Percentiles rank a stretch among this genome's conserved stretches.
Conservation (phyloP, 2,113 vertebrate species). For the Malurus alboscapulatus region DNA sequence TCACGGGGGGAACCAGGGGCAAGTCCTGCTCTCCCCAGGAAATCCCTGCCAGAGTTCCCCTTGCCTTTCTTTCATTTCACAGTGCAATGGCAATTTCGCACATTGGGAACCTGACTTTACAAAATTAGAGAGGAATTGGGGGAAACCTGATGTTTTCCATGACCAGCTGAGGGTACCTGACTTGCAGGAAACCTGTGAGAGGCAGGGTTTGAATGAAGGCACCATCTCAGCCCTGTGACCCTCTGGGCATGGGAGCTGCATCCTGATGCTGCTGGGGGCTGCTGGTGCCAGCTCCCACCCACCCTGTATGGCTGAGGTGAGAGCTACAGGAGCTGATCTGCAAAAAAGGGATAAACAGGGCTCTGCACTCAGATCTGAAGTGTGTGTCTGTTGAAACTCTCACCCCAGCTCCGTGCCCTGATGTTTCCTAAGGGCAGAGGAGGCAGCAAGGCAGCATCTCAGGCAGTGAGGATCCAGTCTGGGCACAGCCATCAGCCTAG, state of each 20-base stretch:
- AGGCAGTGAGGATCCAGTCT: not conserved
- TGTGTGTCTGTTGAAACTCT: fast-evolving
- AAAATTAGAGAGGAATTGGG: not conserved
- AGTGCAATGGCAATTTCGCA: fast-evolving
- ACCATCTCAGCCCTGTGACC: too few relatives aligned
- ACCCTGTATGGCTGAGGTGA: not conserved
- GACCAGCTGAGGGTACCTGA: not conserved
- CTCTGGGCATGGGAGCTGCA: not conserved
- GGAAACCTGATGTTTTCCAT: not conserved
- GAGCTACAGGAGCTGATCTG: not conserved
- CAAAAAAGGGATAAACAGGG: not conserved
- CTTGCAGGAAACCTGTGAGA: not conserved
- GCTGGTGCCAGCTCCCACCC: not conserved
- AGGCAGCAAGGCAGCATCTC: not conserved
- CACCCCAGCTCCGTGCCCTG: not conserved
- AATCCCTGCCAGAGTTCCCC: not conserved
- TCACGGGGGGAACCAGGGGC: fast-evolving
- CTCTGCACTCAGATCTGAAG: not conserved
- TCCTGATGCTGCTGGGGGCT: not conserved
- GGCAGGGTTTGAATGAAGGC: fast-evolving
- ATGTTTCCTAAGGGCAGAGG: not conserved
- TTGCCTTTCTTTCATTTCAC: not conserved
- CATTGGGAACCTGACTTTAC: not conserved
- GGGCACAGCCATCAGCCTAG: not conserved
- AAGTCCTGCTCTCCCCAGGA: not conserved